phyloP scores from a whole-genome alignment of 1,140 invertebrate genomes.

The Lordiphosa stackelbergi region DNA sequence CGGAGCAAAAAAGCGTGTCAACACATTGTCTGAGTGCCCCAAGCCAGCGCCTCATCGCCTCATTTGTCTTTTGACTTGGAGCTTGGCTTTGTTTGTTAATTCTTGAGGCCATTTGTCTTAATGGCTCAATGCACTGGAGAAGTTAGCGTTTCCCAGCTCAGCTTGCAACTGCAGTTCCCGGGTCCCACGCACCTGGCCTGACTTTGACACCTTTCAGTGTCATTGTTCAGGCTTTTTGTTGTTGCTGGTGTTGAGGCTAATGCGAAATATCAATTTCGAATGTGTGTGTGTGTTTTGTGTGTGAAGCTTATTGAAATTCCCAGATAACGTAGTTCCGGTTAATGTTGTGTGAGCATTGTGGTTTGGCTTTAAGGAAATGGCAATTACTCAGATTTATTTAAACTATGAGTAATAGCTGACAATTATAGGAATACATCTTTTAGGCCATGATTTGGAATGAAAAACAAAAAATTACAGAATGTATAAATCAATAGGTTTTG shows the following conservation, averaged over 20 bases:
- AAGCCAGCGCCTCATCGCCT: constrained; percentile 13
- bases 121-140: constrained; percentile 19
- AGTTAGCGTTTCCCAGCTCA: constrained; percentile 25
- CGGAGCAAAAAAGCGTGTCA: constrained; percentile 13
- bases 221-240: constrained; percentile 24
- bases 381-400: constrained; percentile 6
- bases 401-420: neutral
- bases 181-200: constrained; percentile 22
- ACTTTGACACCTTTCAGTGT: constrained; percentile 36
- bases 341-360: neutral
- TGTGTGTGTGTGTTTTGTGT: neutral
- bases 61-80: constrained; percentile 12
- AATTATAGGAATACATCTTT: no score
- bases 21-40: constrained; percentile 14
- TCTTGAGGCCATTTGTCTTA: constrained; percentile 65
- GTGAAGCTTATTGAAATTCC: constrained; percentile 8
- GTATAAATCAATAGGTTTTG: no score
- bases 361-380: constrained; percentile 6
- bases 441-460: no score
- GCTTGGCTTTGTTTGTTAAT: constrained; percentile 43
- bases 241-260: constrained; percentile 4
- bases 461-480: no score
- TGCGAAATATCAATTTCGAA: constrained; percentile 10
- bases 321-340: constrained; percentile 9
- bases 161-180: constrained; percentile 38